Evolutionary conservation across 2,888 invertebrate species (phyloP).

Genomic region (Rotaria sp.): DNA sequence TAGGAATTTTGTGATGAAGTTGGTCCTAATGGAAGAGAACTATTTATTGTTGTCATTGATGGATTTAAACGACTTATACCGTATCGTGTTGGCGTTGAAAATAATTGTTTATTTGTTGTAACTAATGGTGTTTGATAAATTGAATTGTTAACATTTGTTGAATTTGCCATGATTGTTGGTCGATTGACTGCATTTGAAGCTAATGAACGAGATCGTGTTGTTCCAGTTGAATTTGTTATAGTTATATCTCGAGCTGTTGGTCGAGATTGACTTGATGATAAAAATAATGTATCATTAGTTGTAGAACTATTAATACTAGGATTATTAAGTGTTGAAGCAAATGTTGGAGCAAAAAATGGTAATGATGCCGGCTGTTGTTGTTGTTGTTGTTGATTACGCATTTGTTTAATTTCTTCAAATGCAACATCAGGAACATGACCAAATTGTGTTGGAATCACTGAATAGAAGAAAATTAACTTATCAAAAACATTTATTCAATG

Average conservation of each 20-base stretch:
- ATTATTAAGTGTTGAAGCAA: neutral
- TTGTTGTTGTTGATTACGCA: neutral
- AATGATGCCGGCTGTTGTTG: neutral
- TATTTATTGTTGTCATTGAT: neutral
- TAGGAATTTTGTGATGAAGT: neutral
- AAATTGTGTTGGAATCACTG: neutral
- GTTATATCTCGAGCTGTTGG: neutral
- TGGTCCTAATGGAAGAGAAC: too few species aligned
- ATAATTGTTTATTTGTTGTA: neutral
- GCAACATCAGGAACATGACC: conserved; percentile 16
- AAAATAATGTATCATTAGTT: neutral
- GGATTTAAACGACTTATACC: neutral
- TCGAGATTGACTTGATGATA: neutral
- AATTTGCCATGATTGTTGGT: neutral
- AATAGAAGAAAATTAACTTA: neutral
- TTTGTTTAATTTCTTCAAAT: neutral
- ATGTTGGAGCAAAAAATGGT: conserved; percentile 17
- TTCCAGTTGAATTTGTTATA: neutral
- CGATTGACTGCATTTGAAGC: neutral
- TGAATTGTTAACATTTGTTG: neutral
- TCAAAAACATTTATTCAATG: neutral
- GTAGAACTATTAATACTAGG: neutral
- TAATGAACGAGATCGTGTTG: conserved; percentile 10
- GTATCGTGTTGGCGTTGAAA: neutral
- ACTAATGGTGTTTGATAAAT: neutral